phyloP scores from a whole-genome alignment of 2,113 vertebrate genomes.

The Morone saxatilis region DNA sequence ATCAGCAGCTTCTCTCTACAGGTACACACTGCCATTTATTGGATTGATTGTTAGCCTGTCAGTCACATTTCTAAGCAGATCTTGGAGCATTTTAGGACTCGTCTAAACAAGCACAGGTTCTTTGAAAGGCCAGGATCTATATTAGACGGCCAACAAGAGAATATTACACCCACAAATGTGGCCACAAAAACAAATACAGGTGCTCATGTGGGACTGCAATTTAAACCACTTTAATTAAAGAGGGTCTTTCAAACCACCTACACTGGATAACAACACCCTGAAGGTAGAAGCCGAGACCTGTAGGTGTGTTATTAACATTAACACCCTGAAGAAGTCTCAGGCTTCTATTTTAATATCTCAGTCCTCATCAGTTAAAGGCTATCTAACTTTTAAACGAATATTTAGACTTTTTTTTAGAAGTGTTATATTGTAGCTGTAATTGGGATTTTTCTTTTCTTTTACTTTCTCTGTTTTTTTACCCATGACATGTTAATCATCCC shows the following conservation, averaged over 20 bases:
- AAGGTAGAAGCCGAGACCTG: neutral
- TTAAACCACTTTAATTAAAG: neutral
- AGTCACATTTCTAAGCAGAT: neutral
- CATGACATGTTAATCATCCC: no score
- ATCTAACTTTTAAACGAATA: neutral
- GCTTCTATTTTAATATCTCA: conserved; percentile 3
- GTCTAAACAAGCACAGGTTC: neutral
- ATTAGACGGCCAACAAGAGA: neutral
- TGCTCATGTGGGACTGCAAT: conserved; percentile 13
- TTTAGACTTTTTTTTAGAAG: no score
- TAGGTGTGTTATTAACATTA: neutral
- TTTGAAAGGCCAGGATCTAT: neutral
- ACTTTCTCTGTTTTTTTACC: neutral
- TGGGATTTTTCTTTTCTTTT: neutral
- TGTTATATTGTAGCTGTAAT: no score
- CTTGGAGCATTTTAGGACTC: neutral
- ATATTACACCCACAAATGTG: neutral
- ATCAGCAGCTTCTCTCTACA: conserved; percentile 90
- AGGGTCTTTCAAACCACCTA: conserved; percentile 9
- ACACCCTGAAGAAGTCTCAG: neutral
- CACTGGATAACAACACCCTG: conserved; percentile 20
- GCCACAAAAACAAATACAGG: neutral
- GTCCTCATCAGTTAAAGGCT: neutral
- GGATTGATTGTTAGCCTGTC: neutral
- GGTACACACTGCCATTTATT: conserved; percentile 75